phyloP scores from a whole-genome alignment of 2,113 vertebrate genomes.

The Salvelinus alpinus region DNA sequence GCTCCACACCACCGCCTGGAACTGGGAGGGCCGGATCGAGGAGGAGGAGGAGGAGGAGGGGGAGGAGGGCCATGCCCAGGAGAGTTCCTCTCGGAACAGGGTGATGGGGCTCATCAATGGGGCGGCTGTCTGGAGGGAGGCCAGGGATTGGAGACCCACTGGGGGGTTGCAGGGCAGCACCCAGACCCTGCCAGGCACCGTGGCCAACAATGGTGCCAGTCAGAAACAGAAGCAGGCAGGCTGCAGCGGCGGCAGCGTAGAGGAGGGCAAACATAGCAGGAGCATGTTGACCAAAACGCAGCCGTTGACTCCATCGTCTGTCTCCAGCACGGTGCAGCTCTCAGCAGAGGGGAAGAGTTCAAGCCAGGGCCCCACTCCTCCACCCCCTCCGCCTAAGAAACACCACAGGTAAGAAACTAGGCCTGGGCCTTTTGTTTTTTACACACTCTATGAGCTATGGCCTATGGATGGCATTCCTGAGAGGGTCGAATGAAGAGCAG shows the following conservation, averaged over 20 bases:
- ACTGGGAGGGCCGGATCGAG: slow-evolving; percentile 81
- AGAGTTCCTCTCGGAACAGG: slow-evolving; percentile 23
- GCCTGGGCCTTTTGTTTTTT: not conserved
- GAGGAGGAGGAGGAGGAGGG: slow-evolving; percentile 68
- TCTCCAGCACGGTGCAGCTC: slow-evolving; percentile 74
- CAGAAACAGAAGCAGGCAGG: slow-evolving; percentile 50
- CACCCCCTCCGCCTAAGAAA: slow-evolving; percentile 90
- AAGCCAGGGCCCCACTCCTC: slow-evolving; percentile 73
- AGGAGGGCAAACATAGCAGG: slow-evolving; percentile 60
- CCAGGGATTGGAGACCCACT: slow-evolving; percentile 64
- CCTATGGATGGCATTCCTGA: not conserved
- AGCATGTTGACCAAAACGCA: slow-evolving; percentile 80
- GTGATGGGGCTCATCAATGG: slow-evolving; percentile 61
- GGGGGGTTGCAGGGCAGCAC: slow-evolving; percentile 62
- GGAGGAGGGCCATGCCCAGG: slow-evolving; percentile 59
- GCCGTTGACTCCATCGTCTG: slow-evolving; percentile 38
- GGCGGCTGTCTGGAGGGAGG: slow-evolving; percentile 65
- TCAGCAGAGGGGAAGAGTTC: slow-evolving; percentile 70
- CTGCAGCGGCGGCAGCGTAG: slow-evolving; percentile 6
- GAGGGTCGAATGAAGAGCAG: not conserved
- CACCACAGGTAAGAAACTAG: slow-evolving; percentile 82
- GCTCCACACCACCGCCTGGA: slow-evolving; percentile 73
- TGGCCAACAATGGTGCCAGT: slow-evolving; percentile 74
- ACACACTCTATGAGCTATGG: not conserved
- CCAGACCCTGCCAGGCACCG: slow-evolving; percentile 55